Evolutionary conservation across 2,113 vertebrate genomes (phyloP).

Genomic region (Bos indicus): DNA sequence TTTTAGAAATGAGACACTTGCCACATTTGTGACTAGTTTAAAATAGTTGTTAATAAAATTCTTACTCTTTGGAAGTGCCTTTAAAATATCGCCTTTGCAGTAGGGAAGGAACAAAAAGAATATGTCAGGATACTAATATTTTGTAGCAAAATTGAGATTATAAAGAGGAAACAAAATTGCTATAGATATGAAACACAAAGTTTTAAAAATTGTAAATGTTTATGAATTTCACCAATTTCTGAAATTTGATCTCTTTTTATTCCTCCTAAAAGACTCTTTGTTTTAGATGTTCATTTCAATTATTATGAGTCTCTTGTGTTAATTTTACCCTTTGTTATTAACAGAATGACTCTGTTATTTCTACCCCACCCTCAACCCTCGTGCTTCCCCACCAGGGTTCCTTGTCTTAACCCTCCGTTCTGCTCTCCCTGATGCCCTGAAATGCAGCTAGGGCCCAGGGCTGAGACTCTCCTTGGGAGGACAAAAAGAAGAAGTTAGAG

Average conservation of each 20-base stretch:
- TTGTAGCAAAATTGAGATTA: conserved; percentile 25
- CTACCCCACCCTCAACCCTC: not conserved
- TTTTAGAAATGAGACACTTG: conserved; percentile 30
- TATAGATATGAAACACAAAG: not conserved
- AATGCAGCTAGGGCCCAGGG: conserved; percentile 26
- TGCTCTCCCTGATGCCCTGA: conserved; percentile 35
- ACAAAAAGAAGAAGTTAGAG: not conserved
- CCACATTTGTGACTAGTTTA: not conserved
- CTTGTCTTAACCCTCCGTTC: not conserved
- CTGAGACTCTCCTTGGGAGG: not conserved
- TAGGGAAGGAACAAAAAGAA: not conserved
- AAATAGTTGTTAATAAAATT: conserved; percentile 33
- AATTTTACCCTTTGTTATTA: not conserved
- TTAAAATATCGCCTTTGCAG: conserved; percentile 18
- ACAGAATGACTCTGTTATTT: not conserved
- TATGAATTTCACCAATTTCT: not conserved
- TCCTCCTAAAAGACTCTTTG: not conserved
- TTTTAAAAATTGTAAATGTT: not conserved
- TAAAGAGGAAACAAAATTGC: conserved; percentile 20
- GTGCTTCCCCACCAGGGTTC: not conserved
- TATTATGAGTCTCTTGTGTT: not conserved
- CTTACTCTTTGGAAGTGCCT: not conserved
- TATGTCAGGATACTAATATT: not conserved
- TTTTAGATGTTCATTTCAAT: conserved; percentile 12
- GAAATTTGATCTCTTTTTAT: not conserved